Base-by-base conservation (phyloP, 2,797 vertebrate genomes). In the Malacoraja senta region DNA sequence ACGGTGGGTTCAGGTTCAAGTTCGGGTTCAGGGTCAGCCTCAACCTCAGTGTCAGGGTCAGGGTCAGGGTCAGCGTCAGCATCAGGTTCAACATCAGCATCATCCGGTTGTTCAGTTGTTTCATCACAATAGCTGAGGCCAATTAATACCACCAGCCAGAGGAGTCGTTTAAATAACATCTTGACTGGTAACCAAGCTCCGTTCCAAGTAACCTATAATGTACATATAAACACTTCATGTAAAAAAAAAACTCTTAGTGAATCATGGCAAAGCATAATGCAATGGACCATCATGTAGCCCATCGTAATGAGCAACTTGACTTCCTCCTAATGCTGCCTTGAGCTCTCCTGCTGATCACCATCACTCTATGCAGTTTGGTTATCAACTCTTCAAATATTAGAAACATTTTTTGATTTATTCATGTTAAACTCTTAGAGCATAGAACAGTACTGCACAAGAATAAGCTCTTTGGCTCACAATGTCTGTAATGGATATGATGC, bases 11-110 rank as follows among this genome's bases (percentile, higher is more conserved):
- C 58, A 29, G 84, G 80, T 88, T 94, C 4, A 6, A n/a, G 0
- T 71, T 38, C 1, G 0, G 95, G 94, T 0, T 94, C 61, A 94
- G 95, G 94, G 0, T 94, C 61, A 94, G 0, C 93, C 93, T 95
- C 71, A 95, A 93, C 93, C 96, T 95, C 96, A 96, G 97, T 1
- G 3, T 72, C 71, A 53, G 44, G 91, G 96, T 58, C 0, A 38
- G 94, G 93, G 93, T 95, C 71, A 95, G 93, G 93, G 96, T 71
- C 44, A 94, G 76, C 4, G 93, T 79, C 93, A n/a, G 93, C 12
- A 61, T 74, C 71, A 53, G 44, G 44, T 53, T 3, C 96, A 96
- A 97, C 19, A 0, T 74, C 71, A 0, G 0, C 94, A 6, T 29
- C 76, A 32, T 80, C n/a, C 38, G 86, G 21, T 65, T 53, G n/a